These are phyloP conservation scores for Aphaenogaster floridana DNA, from an alignment of 1,140 invertebrate species.

Conservation along the genomic window DNA sequence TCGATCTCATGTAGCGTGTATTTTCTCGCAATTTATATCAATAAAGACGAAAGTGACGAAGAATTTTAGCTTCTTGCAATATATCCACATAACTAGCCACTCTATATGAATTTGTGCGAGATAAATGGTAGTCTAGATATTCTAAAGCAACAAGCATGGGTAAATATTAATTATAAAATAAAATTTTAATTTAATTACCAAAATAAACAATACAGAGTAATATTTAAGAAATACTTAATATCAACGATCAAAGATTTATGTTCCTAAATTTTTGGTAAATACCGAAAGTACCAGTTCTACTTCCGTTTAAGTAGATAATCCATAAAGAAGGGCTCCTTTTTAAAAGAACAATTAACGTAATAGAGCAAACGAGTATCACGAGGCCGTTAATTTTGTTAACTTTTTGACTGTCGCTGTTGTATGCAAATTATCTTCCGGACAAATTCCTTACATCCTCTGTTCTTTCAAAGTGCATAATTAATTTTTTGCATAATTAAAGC, in stretches of 20 bases:
- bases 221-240: background rate
- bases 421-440: constrained; percentile 11
- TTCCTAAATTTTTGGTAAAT: background rate
- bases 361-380: background rate
- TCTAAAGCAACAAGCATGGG: background rate
- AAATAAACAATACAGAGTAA: background rate
- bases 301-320: background rate
- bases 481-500: constrained; percentile 22
- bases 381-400: constrained; percentile 18
- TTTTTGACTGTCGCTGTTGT: background rate
- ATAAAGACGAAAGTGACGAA: constrained; percentile 11
- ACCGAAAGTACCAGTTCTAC: background rate
- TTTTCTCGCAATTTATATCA: constrained; percentile 28
- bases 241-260: background rate
- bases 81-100: background rate
- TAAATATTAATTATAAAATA: constrained; percentile 35
- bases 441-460: background rate
- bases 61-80: background rate
- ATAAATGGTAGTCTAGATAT: background rate
- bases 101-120: background rate
- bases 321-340: background rate
- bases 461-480: constrained; percentile 36
- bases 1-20: background rate
- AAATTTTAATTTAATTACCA: background rate
- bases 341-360: background rate